Evolutionary conservation across 2,113 vertebrate genomes (phyloP).

Genomic region (Circaetus cinerascens): DNA sequence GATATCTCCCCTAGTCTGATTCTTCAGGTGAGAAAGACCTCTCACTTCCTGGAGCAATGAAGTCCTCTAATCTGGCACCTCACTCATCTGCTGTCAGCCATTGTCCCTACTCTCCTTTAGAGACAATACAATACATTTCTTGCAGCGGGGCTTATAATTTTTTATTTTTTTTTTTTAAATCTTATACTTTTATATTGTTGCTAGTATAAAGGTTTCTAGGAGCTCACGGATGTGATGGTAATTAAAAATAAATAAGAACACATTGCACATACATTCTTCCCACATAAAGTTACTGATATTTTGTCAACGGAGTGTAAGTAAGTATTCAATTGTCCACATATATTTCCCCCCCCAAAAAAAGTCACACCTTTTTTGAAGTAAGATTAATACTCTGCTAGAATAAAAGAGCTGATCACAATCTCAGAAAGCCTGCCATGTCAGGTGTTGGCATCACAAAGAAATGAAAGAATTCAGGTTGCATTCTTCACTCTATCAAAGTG

Average conservation of each 20-base stretch:
- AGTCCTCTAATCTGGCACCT: background rate
- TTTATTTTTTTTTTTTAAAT: background rate
- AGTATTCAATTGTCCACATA: background rate
- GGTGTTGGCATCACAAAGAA: background rate
- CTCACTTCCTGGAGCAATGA: background rate
- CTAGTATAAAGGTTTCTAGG: background rate
- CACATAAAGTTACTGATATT: background rate
- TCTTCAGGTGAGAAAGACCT: background rate
- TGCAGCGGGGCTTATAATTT: background rate
- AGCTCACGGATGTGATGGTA: background rate
- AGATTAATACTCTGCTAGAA: background rate
- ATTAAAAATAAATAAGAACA: background rate
- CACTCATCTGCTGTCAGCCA: background rate
- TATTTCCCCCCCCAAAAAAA: too few species aligned
- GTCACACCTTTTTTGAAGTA: background rate
- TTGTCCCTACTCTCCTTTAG: background rate
- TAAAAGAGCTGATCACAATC: background rate
- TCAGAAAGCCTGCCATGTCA: background rate
- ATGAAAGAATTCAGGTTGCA: background rate
- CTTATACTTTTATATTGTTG: background rate
- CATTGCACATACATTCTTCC: background rate
- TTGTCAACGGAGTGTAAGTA: background rate
- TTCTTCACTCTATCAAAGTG: background rate
- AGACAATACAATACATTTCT: background rate
- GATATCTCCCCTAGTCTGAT: background rate